Conservation (phyloP, 2,113 vertebrate genomes). For the Brachirus orientalis region DNA sequence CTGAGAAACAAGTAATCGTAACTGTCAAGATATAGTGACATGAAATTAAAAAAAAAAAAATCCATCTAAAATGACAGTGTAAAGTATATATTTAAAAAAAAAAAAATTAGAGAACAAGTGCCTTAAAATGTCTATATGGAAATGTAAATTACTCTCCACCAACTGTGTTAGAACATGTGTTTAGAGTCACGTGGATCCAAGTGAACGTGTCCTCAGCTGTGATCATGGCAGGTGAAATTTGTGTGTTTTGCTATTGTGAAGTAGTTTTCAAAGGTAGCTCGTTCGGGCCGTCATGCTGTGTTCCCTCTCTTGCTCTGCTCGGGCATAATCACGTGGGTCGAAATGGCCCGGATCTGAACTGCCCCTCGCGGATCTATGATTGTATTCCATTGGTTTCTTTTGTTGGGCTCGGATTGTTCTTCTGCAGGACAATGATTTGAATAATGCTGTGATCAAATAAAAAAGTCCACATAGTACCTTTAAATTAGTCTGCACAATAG, state of each 20-base stretch:
- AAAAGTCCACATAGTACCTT: constrained; percentile 38
- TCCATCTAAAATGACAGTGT: not conserved
- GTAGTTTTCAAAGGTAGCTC: too few relatives aligned
- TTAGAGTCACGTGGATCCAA: not conserved
- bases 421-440: not conserved
- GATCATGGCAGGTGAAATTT: constrained; percentile 3
- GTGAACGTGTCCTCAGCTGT: not conserved
- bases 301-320: not conserved
- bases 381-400: not conserved
- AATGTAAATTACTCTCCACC: not conserved
- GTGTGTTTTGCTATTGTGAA: too few relatives aligned
- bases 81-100: not conserved
- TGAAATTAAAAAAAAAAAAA: not conserved
- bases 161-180: not conserved
- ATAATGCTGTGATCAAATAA: not conserved
- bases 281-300: not conserved
- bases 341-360: not conserved
- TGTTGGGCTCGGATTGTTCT: not conserved
- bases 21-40: not conserved
- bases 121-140: not conserved
- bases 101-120: not conserved
- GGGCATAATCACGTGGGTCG: not conserved
- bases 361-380: not conserved
- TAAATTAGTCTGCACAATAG: constrained; percentile 15
- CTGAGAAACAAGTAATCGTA: not conserved